These are phyloP conservation scores for Daboia siamensis DNA, from an alignment of 2,113 vertebrate species.

Conservation along the genomic window DNA sequence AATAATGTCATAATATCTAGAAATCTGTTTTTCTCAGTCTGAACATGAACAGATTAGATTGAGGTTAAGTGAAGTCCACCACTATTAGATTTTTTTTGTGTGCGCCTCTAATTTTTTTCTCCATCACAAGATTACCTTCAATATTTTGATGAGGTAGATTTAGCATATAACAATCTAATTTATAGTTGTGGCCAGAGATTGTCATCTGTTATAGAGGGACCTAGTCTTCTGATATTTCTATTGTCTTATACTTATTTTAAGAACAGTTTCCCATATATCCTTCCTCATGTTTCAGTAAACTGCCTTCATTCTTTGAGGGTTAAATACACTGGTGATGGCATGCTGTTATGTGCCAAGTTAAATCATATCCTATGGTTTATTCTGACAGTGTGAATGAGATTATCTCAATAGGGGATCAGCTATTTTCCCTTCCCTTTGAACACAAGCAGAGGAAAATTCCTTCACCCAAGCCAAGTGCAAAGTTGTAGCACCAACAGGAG, in stretches of 20 bases:
- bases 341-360: background rate
- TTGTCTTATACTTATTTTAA: background rate
- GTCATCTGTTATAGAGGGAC: background rate
- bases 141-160: background rate
- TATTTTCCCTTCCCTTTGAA: background rate
- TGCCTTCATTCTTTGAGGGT: background rate
- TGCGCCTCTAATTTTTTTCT: background rate
- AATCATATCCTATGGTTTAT: background rate
- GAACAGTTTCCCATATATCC: background rate
- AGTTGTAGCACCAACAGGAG: background rate
- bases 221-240: background rate
- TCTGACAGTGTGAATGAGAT: background rate
- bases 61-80: background rate
- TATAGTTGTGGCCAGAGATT: background rate
- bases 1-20: background rate
- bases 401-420: background rate
- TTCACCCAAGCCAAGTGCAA: background rate
- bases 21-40: background rate
- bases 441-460: background rate
- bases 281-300: background rate
- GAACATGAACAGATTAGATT: background rate
- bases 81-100: background rate
- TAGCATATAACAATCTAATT: background rate
- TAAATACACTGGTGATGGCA: background rate
- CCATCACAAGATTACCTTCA: background rate